These are phyloP conservation scores for Mythimna ferrago DNA, from an alignment of 2,888 invertebrate species.

Conservation along the genomic window DNA sequence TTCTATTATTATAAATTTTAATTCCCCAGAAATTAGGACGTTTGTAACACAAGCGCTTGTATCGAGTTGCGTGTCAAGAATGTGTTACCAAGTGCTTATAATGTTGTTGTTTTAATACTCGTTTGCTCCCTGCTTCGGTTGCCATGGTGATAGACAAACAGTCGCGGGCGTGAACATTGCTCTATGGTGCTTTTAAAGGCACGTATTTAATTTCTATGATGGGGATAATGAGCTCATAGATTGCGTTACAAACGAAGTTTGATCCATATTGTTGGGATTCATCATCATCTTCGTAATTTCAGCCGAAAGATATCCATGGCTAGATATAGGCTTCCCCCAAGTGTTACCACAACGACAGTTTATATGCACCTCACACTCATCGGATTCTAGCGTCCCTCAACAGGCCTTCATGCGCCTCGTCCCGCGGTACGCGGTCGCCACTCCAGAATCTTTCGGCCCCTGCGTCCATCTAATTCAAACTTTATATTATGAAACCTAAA, in stretches of 20 bases:
- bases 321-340: too few relatives aligned
- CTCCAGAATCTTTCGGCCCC: too few relatives aligned
- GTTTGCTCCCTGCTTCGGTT: conserved; percentile 28
- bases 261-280: too few relatives aligned
- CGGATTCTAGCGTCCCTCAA: too few relatives aligned
- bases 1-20: neutral
- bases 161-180: conserved; percentile 12
- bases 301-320: too few relatives aligned
- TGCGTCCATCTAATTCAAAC: too few relatives aligned
- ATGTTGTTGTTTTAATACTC: conserved; percentile 37
- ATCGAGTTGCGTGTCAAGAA: conserved; percentile 28
- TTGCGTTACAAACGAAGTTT: neutral
- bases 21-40: conserved; percentile 5
- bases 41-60: conserved; percentile 6
- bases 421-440: too few relatives aligned
- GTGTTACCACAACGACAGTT: too few relatives aligned
- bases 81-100: conserved; percentile 28
- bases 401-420: too few relatives aligned
- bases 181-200: neutral
- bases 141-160: conserved; percentile 42
- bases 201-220: neutral
- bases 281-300: too few relatives aligned
- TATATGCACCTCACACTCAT: too few relatives aligned
- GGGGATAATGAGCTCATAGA: neutral
- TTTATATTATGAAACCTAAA: too few relatives aligned